Evolutionary conservation across 2,888 invertebrate genomes (phyloP).

Genomic region (Diloba caeruleocephala): DNA sequence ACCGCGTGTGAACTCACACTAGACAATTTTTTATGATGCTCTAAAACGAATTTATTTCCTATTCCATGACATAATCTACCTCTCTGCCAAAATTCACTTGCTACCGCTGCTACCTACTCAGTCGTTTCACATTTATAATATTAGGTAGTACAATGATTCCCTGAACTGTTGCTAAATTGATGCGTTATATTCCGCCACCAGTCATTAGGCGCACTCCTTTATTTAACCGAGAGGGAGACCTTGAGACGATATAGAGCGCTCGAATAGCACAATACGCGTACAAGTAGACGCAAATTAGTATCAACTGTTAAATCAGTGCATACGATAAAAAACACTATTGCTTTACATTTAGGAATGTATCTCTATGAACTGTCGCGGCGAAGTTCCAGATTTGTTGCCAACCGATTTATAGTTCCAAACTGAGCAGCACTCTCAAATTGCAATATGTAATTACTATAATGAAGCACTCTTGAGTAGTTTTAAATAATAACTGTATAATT

Average conservation of each 20-base stretch:
- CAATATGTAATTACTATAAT: conserved; percentile 13
- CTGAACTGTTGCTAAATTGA: conserved; percentile 16
- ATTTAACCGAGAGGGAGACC: conserved; percentile 37
- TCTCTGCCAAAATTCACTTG: too few relatives aligned
- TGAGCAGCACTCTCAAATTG: conserved; percentile 11
- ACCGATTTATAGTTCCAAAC: conserved; percentile 23
- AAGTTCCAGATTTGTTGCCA: conserved; percentile 1
- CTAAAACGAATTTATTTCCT: too few relatives aligned
- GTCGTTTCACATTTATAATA: too few relatives aligned
- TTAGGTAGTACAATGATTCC: too few relatives aligned
- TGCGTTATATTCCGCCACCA: conserved; percentile 16
- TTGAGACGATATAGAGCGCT: conserved; percentile 39
- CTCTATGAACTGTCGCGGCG: not conserved
- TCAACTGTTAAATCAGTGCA: conserved; percentile 7
- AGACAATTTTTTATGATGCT: too few relatives aligned
- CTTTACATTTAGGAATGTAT: not conserved
- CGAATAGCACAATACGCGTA: conserved; percentile 22
- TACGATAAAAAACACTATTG: conserved; percentile 5
- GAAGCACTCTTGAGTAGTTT: conserved; percentile 11
- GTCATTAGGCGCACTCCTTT: conserved; percentile 8
- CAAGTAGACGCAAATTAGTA: conserved; percentile 11
- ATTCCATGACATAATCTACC: too few relatives aligned
- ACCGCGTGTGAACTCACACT: too few relatives aligned
- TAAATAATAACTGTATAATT: conserved; percentile 28
- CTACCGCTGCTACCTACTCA: too few relatives aligned